Evolutionary conservation across 2,113 vertebrate genomes (phyloP).

Genomic region (Percopsis transmontana): DNA sequence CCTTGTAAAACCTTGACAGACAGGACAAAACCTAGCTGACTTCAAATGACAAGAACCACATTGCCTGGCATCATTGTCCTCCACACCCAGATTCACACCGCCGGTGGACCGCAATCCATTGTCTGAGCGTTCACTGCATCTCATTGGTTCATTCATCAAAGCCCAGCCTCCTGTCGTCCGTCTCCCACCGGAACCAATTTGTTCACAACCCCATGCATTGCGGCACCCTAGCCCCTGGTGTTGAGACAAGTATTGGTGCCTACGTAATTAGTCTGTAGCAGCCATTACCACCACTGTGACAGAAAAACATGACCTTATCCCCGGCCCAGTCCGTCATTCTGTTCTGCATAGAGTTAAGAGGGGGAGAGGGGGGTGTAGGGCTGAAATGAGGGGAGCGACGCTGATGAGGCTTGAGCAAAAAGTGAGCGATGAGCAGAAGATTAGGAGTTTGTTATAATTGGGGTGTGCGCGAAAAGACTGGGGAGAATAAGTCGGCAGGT

Average conservation of each 20-base stretch:
- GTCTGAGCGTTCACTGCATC: constrained; percentile 39
- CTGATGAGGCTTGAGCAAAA: constrained; percentile 56
- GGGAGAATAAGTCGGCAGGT: constrained; percentile 38
- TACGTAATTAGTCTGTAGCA: constrained; percentile 69
- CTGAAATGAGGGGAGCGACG: constrained; percentile 29
- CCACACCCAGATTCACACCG: constrained; percentile 37
- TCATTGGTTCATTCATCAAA: constrained; percentile 75
- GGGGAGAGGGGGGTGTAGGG: constrained; percentile 30
- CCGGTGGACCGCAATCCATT: constrained; percentile 36
- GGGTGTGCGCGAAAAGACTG: constrained; percentile 49
- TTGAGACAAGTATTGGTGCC: constrained; percentile 52
- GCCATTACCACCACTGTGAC: constrained; percentile 62
- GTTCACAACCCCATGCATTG: constrained; percentile 70
- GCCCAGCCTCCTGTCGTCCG: constrained; percentile 62
- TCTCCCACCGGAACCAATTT: constrained; percentile 75
- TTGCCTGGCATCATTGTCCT: constrained; percentile 39
- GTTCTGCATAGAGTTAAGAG: constrained; percentile 18
- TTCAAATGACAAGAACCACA: constrained; percentile 5
- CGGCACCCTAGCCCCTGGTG: constrained; percentile 52
- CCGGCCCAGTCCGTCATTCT: constrained; percentile 50
- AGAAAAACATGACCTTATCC: constrained; percentile 67
- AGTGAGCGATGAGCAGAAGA: constrained; percentile 61
- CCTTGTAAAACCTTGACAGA: constrained; percentile 6
- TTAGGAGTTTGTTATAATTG: constrained; percentile 64
- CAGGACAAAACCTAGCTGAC: neutral